These are phyloP conservation scores for Ochropleura leucogaster DNA, from an alignment of 2,888 invertebrate genomes.

Conservation along the genomic window DNA sequence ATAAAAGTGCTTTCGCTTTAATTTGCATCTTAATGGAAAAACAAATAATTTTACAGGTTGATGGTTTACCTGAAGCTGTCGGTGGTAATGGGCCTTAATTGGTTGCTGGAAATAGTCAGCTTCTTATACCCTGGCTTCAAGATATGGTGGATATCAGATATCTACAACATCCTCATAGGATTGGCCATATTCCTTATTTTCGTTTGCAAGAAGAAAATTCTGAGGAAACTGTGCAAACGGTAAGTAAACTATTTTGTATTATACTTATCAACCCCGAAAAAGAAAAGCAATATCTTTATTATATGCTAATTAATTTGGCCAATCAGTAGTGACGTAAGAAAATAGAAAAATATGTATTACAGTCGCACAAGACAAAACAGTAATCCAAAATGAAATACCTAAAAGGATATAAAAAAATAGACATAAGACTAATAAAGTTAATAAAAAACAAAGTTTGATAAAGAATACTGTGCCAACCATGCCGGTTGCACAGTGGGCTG, in stretches of 20 bases:
- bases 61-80: slow-evolving; percentile 85
- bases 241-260: slow-evolving; percentile 57
- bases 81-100: slow-evolving; percentile 85
- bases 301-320: too few species aligned
- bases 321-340: not conserved
- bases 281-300: not conserved
- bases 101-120: slow-evolving; percentile 83
- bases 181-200: slow-evolving; percentile 84
- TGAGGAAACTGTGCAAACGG: slow-evolving; percentile 75
- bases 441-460: too few species aligned
- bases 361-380: too few species aligned
- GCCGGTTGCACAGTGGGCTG: too few species aligned
- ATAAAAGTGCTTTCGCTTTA: not conserved
- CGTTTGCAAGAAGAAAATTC: slow-evolving; percentile 82
- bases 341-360: too few species aligned
- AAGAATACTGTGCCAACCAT: too few species aligned
- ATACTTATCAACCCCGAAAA: not conserved
- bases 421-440: too few species aligned
- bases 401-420: too few species aligned
- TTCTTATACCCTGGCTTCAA: slow-evolving; percentile 71
- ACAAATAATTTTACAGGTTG: slow-evolving; percentile 73
- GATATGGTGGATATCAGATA: slow-evolving; percentile 78
- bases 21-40: not conserved
- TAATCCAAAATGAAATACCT: too few species aligned
- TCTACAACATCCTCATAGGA: slow-evolving; percentile 83